Percentiles rank a stretch among this genome's conserved stretches.
phyloP scores from a whole-genome alignment of 2,888 invertebrate species.

The Fragum sueziense region DNA sequence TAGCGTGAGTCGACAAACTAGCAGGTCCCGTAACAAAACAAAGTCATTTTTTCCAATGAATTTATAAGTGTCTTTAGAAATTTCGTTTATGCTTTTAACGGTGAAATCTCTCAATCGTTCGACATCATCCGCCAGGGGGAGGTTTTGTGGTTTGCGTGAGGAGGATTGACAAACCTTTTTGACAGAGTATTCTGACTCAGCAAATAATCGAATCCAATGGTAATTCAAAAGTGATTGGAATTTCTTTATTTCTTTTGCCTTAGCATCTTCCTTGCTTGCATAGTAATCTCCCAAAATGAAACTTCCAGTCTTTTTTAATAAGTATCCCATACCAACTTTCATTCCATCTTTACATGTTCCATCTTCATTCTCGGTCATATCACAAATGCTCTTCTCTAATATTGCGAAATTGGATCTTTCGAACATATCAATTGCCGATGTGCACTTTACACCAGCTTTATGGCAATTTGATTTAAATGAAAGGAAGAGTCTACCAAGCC shows the following conservation, averaged over 20 bases:
- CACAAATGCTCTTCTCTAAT: neutral
- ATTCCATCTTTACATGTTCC: neutral
- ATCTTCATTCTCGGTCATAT: conserved; percentile 12
- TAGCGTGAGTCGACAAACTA: neutral
- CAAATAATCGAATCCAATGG: conserved; percentile 11
- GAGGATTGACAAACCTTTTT: neutral
- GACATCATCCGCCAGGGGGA: conserved; percentile 2
- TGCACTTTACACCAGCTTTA: neutral
- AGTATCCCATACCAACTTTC: conserved; percentile 15
- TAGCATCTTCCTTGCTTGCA: conserved; percentile 1
- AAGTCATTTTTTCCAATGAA: conserved; percentile 1
- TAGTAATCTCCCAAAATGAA: neutral
- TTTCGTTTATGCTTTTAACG: neutral
- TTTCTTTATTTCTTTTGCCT: neutral
- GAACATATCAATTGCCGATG: neutral
- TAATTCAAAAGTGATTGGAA: neutral
- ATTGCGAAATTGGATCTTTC: neutral
- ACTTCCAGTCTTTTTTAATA: conserved; percentile 10
- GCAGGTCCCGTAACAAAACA: conserved; percentile 10
- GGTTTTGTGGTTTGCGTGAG: neutral
- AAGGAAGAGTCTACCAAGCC: neutral
- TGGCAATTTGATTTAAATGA: neutral
- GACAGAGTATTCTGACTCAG: conserved; percentile 4
- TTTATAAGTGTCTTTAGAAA: neutral
- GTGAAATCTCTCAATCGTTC: neutral